These are phyloP conservation scores for Lagria hirta DNA, from an alignment of 2,888 invertebrate genomes.

Conservation along the genomic window DNA sequence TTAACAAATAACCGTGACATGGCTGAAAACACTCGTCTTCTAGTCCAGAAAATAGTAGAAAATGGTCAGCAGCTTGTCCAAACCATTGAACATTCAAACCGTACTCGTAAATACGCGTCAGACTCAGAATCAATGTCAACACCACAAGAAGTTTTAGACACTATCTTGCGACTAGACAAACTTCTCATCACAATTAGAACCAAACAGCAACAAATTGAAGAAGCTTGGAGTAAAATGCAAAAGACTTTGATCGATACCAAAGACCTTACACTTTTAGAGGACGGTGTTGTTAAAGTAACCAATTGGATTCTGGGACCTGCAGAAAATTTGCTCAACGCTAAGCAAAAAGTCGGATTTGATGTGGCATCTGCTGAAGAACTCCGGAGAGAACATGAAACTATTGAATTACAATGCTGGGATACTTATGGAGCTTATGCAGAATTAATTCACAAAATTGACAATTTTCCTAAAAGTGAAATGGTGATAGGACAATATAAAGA, in stretches of 20 bases:
- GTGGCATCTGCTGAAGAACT: constrained; percentile 71
- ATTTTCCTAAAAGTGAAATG: constrained; percentile 56
- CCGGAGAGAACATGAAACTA: constrained; percentile 70
- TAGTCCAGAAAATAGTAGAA: constrained; percentile 55
- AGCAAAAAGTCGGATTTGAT: constrained; percentile 73
- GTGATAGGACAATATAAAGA: constrained; percentile 58
- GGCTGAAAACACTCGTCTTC: constrained; percentile 56
- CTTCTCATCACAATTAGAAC: constrained; percentile 60
- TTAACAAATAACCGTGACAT: constrained; percentile 59
- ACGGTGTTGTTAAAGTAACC: constrained; percentile 69
- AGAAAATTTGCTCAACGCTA: constrained; percentile 70
- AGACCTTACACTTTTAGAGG: constrained; percentile 62
- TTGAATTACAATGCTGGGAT: constrained; percentile 76
- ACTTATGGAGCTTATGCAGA: constrained; percentile 80
- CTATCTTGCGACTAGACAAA: constrained; percentile 60
- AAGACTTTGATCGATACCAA: constrained; percentile 62
- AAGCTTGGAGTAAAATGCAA: constrained; percentile 63
- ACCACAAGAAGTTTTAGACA: constrained; percentile 65
- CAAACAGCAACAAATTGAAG: constrained; percentile 62
- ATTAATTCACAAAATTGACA: constrained; percentile 70
- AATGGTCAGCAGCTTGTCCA: constrained; percentile 54
- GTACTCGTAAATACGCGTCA: constrained; percentile 50
- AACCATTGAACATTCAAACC: constrained; percentile 52
- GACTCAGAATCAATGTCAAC: constrained; percentile 52
- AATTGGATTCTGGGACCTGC: constrained; percentile 79